phyloP scores from a whole-genome alignment of 2,113 vertebrate species.

The Copsychus sechellarum region DNA sequence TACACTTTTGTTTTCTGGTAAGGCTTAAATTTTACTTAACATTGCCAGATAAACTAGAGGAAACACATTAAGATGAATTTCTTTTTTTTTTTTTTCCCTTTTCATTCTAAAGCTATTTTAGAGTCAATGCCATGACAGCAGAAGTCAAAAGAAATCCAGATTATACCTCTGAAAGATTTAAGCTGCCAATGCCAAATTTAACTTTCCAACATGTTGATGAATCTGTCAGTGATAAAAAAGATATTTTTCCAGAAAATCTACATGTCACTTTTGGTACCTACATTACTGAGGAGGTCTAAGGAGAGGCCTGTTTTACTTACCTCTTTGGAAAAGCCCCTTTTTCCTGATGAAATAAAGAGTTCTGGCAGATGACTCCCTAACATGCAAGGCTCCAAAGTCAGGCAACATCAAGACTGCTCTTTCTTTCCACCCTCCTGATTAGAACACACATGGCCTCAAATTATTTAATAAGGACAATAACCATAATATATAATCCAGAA shows the following conservation, averaged over 20 bases:
- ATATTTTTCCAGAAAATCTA: background rate
- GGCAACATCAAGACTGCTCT: background rate
- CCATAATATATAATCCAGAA: background rate
- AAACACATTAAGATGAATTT: background rate
- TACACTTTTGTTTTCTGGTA: background rate
- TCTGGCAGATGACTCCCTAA: background rate
- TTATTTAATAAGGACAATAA: background rate
- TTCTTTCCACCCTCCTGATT: background rate
- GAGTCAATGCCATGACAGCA: background rate
- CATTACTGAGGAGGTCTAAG: background rate
- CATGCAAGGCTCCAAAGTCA: background rate
- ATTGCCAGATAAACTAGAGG: background rate
- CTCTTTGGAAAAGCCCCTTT: background rate
- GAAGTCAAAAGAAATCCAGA: background rate
- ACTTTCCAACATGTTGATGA: background rate
- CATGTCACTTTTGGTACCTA: background rate
- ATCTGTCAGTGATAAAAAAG: background rate
- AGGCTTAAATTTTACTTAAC: background rate
- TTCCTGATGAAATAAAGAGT: background rate
- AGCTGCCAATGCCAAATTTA: background rate
- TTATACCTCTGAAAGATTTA: background rate
- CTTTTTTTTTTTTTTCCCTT: background rate
- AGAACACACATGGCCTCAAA: background rate
- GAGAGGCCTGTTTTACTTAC: background rate
- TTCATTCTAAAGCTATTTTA: background rate